A percentile compares a stretch with the other conserved stretches of the same genome.
Conservation (phyloP, 2,888 invertebrate species). For the Noctua janthe region DNA sequence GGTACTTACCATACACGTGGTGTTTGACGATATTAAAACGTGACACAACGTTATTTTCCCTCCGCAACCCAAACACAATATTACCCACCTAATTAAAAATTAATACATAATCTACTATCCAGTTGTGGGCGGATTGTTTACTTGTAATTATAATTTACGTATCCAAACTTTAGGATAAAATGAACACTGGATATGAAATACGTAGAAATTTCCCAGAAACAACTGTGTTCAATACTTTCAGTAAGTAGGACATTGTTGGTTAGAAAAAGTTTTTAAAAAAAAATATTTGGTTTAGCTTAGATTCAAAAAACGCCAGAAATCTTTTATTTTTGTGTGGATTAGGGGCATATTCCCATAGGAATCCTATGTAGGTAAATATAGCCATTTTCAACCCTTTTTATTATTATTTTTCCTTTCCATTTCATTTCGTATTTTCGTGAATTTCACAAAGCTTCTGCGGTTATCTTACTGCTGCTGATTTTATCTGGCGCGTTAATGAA, state of each 20-base stretch:
- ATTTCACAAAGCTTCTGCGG: constrained; percentile 16
- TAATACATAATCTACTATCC: constrained; percentile 41
- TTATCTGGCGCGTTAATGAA: constrained; percentile 54
- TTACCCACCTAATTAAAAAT: constrained; percentile 51
- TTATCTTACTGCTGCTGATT: constrained; percentile 34
- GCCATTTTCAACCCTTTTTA: constrained; percentile 1
- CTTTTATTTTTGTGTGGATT: not conserved
- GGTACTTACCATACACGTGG: not conserved
- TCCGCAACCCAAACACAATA: constrained; percentile 26
- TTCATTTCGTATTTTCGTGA: constrained; percentile 20
- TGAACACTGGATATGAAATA: constrained; percentile 29
- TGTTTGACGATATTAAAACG: constrained; percentile 15
- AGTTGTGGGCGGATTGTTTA: constrained; percentile 55
- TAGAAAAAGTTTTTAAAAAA: not conserved
- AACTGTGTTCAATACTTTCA: not conserved
- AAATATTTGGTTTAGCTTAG: not conserved
- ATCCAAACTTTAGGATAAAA: constrained; percentile 21
- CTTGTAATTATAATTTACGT: constrained; percentile 39
- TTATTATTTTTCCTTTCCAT: constrained; percentile 9
- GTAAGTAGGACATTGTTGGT: not conserved
- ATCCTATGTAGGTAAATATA: constrained; percentile 2
- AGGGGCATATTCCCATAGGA: not conserved
- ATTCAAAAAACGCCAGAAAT: not conserved
- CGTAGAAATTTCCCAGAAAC: not conserved
- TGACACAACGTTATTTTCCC: constrained; percentile 30